These are phyloP conservation scores for Tenualosa thibaudeaui DNA, from an alignment of 2,797 vertebrate genomes.

Conservation along the genomic window DNA sequence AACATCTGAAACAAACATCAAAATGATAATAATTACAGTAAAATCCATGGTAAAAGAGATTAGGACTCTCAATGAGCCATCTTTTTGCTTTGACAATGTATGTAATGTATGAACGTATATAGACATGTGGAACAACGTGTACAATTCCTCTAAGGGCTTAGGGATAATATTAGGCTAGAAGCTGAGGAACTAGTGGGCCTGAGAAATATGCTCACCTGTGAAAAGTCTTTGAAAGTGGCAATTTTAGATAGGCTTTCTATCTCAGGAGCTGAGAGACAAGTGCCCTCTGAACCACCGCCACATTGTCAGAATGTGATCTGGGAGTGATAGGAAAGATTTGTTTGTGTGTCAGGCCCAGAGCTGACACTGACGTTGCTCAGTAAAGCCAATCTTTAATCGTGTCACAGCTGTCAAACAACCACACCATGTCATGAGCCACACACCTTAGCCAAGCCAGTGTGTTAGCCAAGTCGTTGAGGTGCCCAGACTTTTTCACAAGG, in stretches of 20 bases:
- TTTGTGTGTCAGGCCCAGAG: too few species aligned
- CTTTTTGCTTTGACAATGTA: too few species aligned
- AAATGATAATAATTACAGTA: too few species aligned
- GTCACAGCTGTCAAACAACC: neutral
- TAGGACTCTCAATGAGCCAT: too few species aligned
- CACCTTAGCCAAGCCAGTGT: neutral
- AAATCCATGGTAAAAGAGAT: too few species aligned
- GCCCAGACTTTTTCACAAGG: neutral
- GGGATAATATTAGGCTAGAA: neutral
- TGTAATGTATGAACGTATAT: too few species aligned
- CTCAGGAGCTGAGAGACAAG: neutral
- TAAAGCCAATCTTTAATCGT: neutral
- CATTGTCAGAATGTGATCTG: neutral
- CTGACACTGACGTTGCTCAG: neutral
- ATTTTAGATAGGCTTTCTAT: neutral
- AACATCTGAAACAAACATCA: neutral
- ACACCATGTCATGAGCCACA: neutral
- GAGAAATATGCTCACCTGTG: neutral
- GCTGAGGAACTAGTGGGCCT: neutral
- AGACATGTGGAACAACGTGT: neutral
- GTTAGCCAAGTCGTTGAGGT: neutral
- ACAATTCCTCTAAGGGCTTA: too few species aligned
- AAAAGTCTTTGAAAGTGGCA: neutral
- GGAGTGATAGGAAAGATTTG: neutral
- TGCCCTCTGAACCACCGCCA: neutral